These are phyloP conservation scores for Parnassius smintheus DNA, from an alignment of 2,888 invertebrate species.

Conservation along the genomic window DNA sequence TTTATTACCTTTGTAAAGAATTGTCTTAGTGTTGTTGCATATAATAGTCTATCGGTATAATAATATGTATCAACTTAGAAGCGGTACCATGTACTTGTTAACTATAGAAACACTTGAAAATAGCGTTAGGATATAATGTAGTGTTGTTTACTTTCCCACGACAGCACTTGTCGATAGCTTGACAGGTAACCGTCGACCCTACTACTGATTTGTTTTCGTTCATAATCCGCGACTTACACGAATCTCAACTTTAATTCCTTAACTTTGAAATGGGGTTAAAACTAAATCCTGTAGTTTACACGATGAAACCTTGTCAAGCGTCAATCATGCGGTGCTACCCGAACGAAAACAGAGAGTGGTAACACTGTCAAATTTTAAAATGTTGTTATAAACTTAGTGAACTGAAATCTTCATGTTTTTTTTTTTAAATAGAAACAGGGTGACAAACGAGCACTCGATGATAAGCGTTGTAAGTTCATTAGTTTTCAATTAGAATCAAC, in stretches of 20 bases:
- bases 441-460: no score
- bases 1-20: no score
- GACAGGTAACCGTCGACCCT: conserved; percentile 31
- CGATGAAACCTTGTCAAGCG: conserved; percentile 42
- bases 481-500: no score
- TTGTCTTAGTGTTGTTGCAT: no score
- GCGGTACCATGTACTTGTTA: conserved; percentile 11
- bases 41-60: no score
- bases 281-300: conserved; percentile 1
- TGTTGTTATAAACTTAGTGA: background rate
- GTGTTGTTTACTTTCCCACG: conserved; percentile 73
- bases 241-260: conserved; percentile 41
- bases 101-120: conserved; percentile 46
- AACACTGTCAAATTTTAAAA: conserved; percentile 16
- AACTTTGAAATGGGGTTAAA: conserved; percentile 7
- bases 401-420: no score
- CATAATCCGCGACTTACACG: conserved; percentile 27
- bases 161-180: conserved; percentile 62
- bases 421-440: no score
- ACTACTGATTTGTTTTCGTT: conserved; percentile 31
- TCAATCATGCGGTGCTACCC: conserved; percentile 49
- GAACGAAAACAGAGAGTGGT: conserved; percentile 20
- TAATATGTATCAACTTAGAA: background rate
- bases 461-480: no score
- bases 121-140: conserved; percentile 47